These are phyloP conservation scores for Cepaea hortensis DNA, from an alignment of 2,888 invertebrate genomes.

Conservation along the genomic window DNA sequence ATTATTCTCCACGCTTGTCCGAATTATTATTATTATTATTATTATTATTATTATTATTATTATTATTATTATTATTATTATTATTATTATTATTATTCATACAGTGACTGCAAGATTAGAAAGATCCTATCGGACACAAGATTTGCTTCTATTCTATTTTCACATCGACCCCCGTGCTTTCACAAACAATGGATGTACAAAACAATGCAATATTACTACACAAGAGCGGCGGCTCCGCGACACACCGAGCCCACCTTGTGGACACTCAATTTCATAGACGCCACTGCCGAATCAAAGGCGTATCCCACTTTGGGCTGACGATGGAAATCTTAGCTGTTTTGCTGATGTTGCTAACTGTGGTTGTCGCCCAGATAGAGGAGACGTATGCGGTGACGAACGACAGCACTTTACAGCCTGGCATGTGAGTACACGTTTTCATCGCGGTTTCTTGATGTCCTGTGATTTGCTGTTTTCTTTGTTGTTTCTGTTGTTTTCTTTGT, in stretches of 20 bases:
- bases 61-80: too few relatives aligned
- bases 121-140: too few relatives aligned
- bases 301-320: not conserved
- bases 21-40: too few relatives aligned
- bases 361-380: not conserved
- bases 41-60: too few relatives aligned
- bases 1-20: too few relatives aligned
- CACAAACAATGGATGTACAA: not conserved
- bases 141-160: too few relatives aligned
- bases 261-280: not conserved
- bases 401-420: conserved; percentile 3
- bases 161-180: not conserved
- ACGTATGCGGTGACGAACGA: not conserved
- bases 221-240: not conserved
- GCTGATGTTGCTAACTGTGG: conserved; percentile 17
- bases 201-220: not conserved
- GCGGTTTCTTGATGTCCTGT: not conserved
- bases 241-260: not conserved
- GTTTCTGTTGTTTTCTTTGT: not conserved
- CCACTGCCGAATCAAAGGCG: not conserved
- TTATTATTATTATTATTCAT: too few relatives aligned
- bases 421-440: conserved; percentile 1
- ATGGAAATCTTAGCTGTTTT: conserved; percentile 9
- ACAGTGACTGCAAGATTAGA: too few relatives aligned
- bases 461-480: not conserved